These are phyloP conservation scores for Linyphia triangularis DNA, from an alignment of 2,888 invertebrate species.

Conservation along the genomic window DNA sequence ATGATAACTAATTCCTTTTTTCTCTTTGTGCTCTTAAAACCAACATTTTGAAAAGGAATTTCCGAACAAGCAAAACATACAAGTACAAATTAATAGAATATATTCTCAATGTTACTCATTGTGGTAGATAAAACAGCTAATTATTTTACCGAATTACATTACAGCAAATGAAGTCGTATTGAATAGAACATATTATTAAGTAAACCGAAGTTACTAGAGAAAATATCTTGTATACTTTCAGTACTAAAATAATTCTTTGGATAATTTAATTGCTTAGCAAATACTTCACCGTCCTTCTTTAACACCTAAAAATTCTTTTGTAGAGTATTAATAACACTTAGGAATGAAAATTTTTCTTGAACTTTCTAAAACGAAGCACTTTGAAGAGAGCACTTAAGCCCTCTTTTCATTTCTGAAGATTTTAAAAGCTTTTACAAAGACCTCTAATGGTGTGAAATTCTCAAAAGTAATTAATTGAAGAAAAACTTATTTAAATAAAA, in stretches of 20 bases:
- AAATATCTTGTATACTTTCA: too few species aligned
- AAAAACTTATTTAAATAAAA: not conserved
- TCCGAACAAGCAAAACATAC: too few species aligned
- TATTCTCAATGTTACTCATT: too few species aligned
- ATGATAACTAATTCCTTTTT: too few species aligned
- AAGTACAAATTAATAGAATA: too few species aligned
- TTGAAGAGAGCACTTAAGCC: not conserved
- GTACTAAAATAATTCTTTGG: not conserved
- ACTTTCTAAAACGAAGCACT: not conserved
- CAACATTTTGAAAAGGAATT: too few species aligned
- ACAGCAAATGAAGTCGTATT: too few species aligned
- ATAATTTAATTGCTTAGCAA: slow-evolving; percentile 1
- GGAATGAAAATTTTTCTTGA: not conserved
- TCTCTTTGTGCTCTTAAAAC: too few species aligned
- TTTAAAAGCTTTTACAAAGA: not conserved
- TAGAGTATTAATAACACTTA: slow-evolving; percentile 12
- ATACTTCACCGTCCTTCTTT: not conserved
- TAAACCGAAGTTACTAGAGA: too few species aligned
- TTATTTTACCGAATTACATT: too few species aligned
- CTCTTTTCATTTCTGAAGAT: slow-evolving; percentile 3
- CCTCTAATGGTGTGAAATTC: not conserved
- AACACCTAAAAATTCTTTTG: slow-evolving; percentile 5
- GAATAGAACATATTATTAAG: too few species aligned
- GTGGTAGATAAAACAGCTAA: too few species aligned
- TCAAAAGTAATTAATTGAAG: not conserved